Base-by-base conservation (phyloP, 2,797 vertebrate species). In the Oreochromis grahami region DNA sequence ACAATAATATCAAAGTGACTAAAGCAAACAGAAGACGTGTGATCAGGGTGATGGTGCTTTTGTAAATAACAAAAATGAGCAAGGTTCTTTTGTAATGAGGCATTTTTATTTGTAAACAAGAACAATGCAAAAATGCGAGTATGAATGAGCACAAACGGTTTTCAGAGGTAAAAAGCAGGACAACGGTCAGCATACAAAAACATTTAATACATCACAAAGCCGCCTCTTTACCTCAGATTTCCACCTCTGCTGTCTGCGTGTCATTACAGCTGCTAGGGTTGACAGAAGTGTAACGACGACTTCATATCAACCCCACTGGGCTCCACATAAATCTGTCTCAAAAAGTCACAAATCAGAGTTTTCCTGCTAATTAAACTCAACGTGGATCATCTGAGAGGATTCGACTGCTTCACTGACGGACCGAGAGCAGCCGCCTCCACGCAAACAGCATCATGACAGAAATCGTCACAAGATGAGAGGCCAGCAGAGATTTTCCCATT, bases 391-490 rank as follows among this genome's bases (percentile, higher is more conserved):
- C 32, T 17, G 78, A 82, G 82, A 82, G 10, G 86, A 86, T 86
- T 19, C 32, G 26, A 43, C 60, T 78, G 85, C 83, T 90, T 89
- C 89, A 86, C 63, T 24, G 36, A 52, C 6, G 26, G 82, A 81
- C 72, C 10, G 17, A 15, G 55, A 89, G 84, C 48, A 60, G 83
- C 81, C 76, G 86, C 60, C 38, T 97, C 94, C 82, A 89, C 91
- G 93, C 93, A 92, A 79, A 96, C 88, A 89, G 92, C 92, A 84
- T 96, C 96, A 96, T 94, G 41, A 63, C 19, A 76, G 86, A 93
- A 95, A 95, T 90, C 92, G 21, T 96, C 95, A 95, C 81, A 48
- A 78, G 91, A 84, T 70, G 82, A 89, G 92, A 93, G 45, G 87
- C 83, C 84, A 76, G 82, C 63, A 50, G 82, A 8, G 41, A 50